phyloP scores from a whole-genome alignment of 2,888 invertebrate genomes.

The Pandemis heparana region DNA sequence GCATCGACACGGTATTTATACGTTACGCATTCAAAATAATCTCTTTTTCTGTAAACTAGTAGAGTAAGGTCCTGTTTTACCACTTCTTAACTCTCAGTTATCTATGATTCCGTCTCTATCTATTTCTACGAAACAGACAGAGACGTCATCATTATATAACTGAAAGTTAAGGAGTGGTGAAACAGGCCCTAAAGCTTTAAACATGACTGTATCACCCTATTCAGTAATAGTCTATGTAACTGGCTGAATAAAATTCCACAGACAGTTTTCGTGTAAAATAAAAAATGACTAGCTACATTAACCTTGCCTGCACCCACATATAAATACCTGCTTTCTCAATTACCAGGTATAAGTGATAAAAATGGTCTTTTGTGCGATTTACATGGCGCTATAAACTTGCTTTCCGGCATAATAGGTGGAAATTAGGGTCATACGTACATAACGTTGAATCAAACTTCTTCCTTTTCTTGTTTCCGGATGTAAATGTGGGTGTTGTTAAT shows the following conservation, averaged over 20 bases:
- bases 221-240: not conserved
- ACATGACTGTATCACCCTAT: not conserved
- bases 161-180: no score
- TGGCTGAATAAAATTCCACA: constrained; percentile 8
- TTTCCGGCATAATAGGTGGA: not conserved
- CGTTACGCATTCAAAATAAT: no score
- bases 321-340: constrained; percentile 8
- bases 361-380: constrained; percentile 68
- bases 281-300: constrained; percentile 1
- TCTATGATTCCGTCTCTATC: no score
- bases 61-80: no score
- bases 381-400: constrained; percentile 39
- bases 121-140: no score
- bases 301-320: constrained; percentile 15
- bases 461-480: not conserved
- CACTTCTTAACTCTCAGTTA: no score
- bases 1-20: no score
- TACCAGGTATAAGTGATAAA: constrained; percentile 19
- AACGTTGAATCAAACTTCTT: not conserved
- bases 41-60: no score
- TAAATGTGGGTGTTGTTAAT: constrained; percentile 1
- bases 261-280: not conserved
- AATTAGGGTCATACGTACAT: not conserved
- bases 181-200: no score
- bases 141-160: no score